A percentile compares a stretch with the other conserved stretches of the same genome.
Evolutionary conservation across 1,140 invertebrate genomes (phyloP).

Genomic region (Rhizoglyphus robini): DNA sequence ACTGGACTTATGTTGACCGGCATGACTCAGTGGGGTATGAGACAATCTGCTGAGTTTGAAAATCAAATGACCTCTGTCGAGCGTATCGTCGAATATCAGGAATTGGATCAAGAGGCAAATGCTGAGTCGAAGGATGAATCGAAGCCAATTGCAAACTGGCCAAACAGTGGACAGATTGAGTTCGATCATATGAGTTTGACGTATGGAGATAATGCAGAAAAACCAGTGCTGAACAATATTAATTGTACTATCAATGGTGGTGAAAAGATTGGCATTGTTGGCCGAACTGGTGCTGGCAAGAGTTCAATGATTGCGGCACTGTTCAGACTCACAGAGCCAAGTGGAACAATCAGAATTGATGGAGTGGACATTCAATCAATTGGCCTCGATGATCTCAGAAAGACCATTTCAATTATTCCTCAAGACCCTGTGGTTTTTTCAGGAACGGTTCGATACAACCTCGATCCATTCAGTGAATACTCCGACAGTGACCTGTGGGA

Average conservation of each 20-base stretch:
- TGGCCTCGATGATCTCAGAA: conserved; percentile 26
- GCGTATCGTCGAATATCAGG: conserved; percentile 59
- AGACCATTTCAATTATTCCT: conserved; percentile 44
- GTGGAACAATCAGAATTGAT: conserved; percentile 40
- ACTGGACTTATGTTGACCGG: conserved; percentile 58
- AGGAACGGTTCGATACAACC: conserved; percentile 34
- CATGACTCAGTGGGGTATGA: conserved; percentile 67
- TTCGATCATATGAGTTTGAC: conserved; percentile 50
- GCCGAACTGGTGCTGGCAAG: conserved; percentile 79
- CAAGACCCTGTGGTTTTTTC: conserved; percentile 40
- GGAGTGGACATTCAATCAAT: conserved; percentile 31
- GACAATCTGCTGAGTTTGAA: conserved; percentile 62
- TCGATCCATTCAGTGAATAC: conserved; percentile 30
- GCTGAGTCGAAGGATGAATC: conserved; percentile 38
- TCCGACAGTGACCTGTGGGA: conserved; percentile 30
- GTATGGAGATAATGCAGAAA: conserved; percentile 44
- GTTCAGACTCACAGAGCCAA: conserved; percentile 56
- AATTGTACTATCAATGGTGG: conserved; percentile 27
- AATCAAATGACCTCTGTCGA: conserved; percentile 72
- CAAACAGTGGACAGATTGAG: conserved; percentile 46
- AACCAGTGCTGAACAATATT: conserved; percentile 40
- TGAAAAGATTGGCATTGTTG: conserved; percentile 65
- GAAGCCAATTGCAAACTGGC: conserved; percentile 53
- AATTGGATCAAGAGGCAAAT: conserved; percentile 47
- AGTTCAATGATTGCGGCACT: conserved; percentile 68